Conservation (phyloP, 2,797 vertebrate species). For the Thaleichthys pacificus region DNA sequence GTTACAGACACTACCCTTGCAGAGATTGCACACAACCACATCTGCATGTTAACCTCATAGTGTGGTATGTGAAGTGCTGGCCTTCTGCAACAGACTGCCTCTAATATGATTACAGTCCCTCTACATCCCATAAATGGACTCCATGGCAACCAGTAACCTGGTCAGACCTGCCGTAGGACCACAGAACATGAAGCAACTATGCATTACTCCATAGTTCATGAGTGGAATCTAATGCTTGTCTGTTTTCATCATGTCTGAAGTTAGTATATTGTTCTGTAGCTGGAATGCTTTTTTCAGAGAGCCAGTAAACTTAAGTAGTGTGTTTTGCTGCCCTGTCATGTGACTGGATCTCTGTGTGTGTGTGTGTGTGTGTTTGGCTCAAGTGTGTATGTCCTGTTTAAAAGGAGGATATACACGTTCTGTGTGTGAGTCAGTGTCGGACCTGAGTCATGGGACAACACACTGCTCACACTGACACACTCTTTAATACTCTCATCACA, state of each 20-base stretch:
- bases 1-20: neutral
- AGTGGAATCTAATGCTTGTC: neutral
- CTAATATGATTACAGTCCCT: conserved; percentile 35
- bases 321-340: conserved; percentile 30
- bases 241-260: neutral
- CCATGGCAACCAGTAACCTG: conserved; percentile 17
- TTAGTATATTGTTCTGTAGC: neutral
- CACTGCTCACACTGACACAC: neutral
- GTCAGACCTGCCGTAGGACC: neutral
- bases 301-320: conserved; percentile 1
- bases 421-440: conserved; percentile 1
- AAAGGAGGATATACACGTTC: conserved; percentile 2
- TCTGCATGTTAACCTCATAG: neutral
- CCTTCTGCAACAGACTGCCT: conserved; percentile 20
- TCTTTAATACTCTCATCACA: neutral
- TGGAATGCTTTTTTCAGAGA: neutral
- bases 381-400: neutral
- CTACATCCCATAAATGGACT: conserved; percentile 15
- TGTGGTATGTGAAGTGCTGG: neutral
- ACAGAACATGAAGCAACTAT: neutral
- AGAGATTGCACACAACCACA: neutral
- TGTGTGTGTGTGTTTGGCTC: conserved; percentile 7
- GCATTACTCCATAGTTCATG: neutral
- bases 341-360: conserved; percentile 1
- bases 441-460: neutral